A percentile compares a stretch with the other conserved stretches of the same genome.
Conservation (phyloP, 2,113 vertebrate species). For the Psilopsiagon aurifrons region DNA sequence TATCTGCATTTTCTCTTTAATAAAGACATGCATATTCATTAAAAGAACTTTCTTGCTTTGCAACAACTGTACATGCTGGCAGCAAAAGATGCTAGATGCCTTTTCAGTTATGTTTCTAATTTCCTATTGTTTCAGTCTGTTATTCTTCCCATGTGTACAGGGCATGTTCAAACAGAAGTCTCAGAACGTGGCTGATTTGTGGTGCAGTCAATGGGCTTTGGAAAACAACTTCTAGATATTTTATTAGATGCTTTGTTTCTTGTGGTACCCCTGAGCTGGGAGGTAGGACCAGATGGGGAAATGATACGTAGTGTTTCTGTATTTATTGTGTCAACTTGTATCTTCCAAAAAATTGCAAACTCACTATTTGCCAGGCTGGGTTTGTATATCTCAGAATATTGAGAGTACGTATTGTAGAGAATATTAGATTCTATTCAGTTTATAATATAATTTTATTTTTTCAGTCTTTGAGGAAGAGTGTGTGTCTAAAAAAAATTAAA, state of each 20-base stretch:
- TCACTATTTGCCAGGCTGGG: not conserved
- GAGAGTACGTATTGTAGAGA: not conserved
- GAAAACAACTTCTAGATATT: not conserved
- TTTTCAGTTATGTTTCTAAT: slow-evolving; percentile 27
- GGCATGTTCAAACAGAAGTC: not conserved
- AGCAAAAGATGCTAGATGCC: not conserved
- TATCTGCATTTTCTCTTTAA: not conserved
- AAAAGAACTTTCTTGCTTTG: not conserved
- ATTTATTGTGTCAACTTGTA: not conserved
- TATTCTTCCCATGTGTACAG: not conserved
- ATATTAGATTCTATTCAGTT: not conserved
- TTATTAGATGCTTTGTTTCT: not conserved
- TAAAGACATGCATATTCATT: not conserved
- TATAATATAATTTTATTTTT: not conserved
- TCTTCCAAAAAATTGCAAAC: not conserved
- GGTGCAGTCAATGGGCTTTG: not conserved
- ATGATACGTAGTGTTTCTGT: not conserved
- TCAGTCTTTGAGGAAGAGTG: not conserved
- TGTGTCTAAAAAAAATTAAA: not conserved
- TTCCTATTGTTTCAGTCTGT: not conserved
- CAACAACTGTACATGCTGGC: not conserved
- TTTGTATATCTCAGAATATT: not conserved
- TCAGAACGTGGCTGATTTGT: not conserved
- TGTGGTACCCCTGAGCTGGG: not conserved
- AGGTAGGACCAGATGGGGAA: not conserved